Base-by-base conservation (phyloP, 1,140 invertebrate genomes). In the Drosophila athabasca region DNA sequence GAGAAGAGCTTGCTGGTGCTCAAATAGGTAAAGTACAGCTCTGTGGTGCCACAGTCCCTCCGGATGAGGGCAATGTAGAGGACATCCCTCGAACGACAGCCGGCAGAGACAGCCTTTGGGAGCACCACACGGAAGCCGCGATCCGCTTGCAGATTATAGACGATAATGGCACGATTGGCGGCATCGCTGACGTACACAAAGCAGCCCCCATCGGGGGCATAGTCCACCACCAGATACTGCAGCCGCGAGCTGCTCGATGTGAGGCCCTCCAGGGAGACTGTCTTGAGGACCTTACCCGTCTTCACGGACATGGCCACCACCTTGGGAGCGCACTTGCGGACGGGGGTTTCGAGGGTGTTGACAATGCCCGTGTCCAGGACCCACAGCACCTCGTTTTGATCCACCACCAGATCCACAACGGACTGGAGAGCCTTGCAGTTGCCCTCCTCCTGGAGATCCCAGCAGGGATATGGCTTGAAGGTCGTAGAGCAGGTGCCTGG, bases 141-240 rank as follows among this genome's bases (percentile, higher is more conserved):
- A 73, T 92, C 92, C 2, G 92, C 92, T 19, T 92, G 92, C 1
- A 95, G 92, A 72, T 95, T 94, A 65, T 93, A 95, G 0, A 95
- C 94, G 8, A 95, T 90, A 24, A 95, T 94, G 0, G 94, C 93
- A 15, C 94, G 90, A 11, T 93, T 92, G 1, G 93, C 94, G 2
- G 94, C 94, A 90, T 95, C 95, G 22, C 93, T 93, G 1, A 95
- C 92, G 73, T 95, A 95, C 9, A 94, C 87, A 62, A 93, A 94
- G 53, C 87, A 90, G 0, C 92, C 89, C 2, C 93, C 93, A 61
- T 94, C 93, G 11, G 80, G 77, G 0, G 82, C 69, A 71, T 94
- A 94, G 48, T 95, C 94, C n/a, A 94, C 93, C 11, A 93, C 92
- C 6, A 95, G 62, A 76, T 94, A 94, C 64, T 95, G 94, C 3